Evolutionary conservation across 2,113 vertebrate genomes (phyloP).

Genomic region (Proteles cristata): DNA sequence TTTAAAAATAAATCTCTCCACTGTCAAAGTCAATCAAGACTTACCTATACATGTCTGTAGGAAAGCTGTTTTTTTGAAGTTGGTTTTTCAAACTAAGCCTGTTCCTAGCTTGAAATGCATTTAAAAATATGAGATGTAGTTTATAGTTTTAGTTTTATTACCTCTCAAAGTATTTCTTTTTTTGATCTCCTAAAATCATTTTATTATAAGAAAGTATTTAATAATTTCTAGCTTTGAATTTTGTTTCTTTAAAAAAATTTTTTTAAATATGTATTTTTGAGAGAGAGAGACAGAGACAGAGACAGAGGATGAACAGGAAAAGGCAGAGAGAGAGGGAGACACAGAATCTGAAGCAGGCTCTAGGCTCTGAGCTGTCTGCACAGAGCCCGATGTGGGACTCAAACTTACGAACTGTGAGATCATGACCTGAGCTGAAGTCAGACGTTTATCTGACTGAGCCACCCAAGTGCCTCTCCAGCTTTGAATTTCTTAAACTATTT

Average conservation of each 20-base stretch:
- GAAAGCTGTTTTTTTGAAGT: constrained; percentile 57
- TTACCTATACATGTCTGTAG: neutral
- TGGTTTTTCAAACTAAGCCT: neutral
- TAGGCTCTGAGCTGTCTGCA: no score
- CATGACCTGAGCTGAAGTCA: no score
- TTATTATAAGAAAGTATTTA: constrained; percentile 1
- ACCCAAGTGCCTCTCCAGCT: neutral
- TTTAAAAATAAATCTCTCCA: constrained; percentile 4
- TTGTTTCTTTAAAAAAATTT: neutral
- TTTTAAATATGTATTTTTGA: no score
- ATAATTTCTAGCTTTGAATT: constrained; percentile 47
- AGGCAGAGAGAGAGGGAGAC: no score
- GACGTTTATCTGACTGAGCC: no score
- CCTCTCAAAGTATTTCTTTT: neutral
- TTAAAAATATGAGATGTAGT: constrained; percentile 1
- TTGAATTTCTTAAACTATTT: neutral
- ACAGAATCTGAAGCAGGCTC: no score
- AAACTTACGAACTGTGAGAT: no score
- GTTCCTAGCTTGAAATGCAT: constrained; percentile 36
- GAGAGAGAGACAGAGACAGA: no score
- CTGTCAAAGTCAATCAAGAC: constrained; percentile 46
- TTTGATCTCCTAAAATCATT: constrained; percentile 25
- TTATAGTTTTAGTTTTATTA: constrained; percentile 43
- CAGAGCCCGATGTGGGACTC: no score
- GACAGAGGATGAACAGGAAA: no score